Evolutionary conservation across 2,113 vertebrate genomes (phyloP).

Genomic region (Anser cygnoides): DNA sequence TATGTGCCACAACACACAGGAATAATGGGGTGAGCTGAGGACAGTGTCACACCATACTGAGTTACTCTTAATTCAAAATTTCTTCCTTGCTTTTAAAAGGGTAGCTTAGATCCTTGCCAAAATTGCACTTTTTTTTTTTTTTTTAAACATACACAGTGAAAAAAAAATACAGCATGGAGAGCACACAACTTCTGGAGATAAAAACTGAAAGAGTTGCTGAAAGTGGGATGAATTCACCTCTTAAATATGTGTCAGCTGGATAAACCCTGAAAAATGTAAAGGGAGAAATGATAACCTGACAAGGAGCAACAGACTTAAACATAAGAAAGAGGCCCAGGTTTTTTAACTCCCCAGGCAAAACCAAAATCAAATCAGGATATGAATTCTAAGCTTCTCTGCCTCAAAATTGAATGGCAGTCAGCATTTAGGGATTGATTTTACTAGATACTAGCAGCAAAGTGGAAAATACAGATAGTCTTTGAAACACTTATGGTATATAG

Average conservation of each 20-base stretch:
- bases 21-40: constrained; percentile 71
- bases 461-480: constrained; percentile 37
- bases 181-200: constrained; percentile 52
- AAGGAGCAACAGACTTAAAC: not conserved
- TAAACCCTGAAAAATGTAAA: not conserved
- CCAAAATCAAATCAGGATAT: not conserved
- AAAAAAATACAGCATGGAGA: not conserved
- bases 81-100: constrained; percentile 31
- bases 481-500: not conserved
- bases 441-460: constrained; percentile 3
- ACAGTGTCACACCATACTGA: constrained; percentile 67
- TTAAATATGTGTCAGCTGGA: constrained; percentile 22
- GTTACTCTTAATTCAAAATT: constrained; percentile 61
- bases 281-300: not conserved
- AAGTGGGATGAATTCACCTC: constrained; percentile 32
- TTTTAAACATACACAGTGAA: constrained; percentile 41
- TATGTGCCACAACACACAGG: constrained; percentile 71
- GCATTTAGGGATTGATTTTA: not conserved
- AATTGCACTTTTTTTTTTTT: not conserved
- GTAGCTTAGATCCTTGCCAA: constrained; percentile 43
- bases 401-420: not conserved
- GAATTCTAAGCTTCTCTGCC: not conserved
- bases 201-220: constrained; percentile 4
- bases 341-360: not conserved
- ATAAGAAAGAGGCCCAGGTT: not conserved